Evolutionary conservation across 2,113 vertebrate genomes (phyloP), one percentile per base, ranked within the genome.

Genomic region (Verasper variegatus): DNA sequence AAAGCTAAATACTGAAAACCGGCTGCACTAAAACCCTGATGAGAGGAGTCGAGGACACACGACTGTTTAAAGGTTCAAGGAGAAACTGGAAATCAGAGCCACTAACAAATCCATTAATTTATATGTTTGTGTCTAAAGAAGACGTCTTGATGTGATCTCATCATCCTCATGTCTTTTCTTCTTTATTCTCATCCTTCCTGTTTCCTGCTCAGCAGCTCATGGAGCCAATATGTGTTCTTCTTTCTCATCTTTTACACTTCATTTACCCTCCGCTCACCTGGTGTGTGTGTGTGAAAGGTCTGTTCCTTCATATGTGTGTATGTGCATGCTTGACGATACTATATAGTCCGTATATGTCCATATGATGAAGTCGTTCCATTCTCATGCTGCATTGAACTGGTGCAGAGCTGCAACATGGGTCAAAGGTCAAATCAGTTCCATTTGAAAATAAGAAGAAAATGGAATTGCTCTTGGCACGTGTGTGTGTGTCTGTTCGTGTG

Each of bases 361-460:
- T 51, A 51, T 51, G 4, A 51, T 18, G 18, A 58, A 89, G 78
- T 58, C 45, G 79, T 86, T 71, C 49, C 69, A 64, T 86, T 74
- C 82, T 85, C 63, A 82, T 81, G 79, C 78, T 81, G 70, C 84
- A n/a, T 3, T 86, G 86, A 85, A 83, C 70, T 45, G 60, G 68
- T 61, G 68, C 58, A 60, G 35, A 59, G 63, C 54, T 69, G 24
- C 63, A 68, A 72, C 71, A 85, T 73, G 18, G 59, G 82, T 82
- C 64, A 51, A 51, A 51, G 47, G 47, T 51, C 47, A 51, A 51
- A 51, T 51, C 18, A 51, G 47, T 51, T 51, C 47, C 47, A 51
- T 51, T 47, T 47, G 45, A 47, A 47, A 47, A 47, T 47, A 2
- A 47, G 45, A 51, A 17, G 47, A 51, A 31, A 51, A 18, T 18